phyloP scores from a whole-genome alignment of 2,888 invertebrate species.

The Elmis aenea region DNA sequence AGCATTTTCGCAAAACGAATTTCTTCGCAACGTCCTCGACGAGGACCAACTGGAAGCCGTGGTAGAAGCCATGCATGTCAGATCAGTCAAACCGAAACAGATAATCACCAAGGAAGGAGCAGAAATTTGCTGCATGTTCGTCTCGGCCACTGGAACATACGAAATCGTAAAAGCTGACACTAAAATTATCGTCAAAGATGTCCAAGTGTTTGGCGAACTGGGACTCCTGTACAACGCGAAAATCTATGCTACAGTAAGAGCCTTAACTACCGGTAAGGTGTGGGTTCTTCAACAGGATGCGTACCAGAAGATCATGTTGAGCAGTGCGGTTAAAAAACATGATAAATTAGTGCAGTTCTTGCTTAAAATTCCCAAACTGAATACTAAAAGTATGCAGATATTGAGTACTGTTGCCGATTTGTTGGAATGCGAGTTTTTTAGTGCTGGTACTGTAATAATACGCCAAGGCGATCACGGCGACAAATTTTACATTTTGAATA shows the following conservation, averaged over 20 bases:
- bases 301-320: conserved; percentile 86
- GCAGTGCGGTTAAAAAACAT: conserved; percentile 74
- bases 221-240: conserved; percentile 92
- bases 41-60: conserved; percentile 35
- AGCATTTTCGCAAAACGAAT: conserved; percentile 39
- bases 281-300: conserved; percentile 84
- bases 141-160: conserved; percentile 79
- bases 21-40: conserved; percentile 36
- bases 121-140: conserved; percentile 72
- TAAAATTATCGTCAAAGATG: conserved; percentile 74
- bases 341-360: conserved; percentile 83
- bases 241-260: conserved; percentile 78
- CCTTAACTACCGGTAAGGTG: conserved; percentile 74
- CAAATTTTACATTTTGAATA: conserved; percentile 86
- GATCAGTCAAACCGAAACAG: conserved; percentile 32
- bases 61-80: conserved; percentile 38
- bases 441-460: conserved; percentile 72
- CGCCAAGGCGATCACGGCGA: conserved; percentile 83
- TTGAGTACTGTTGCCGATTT: conserved; percentile 81
- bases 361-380: conserved; percentile 71
- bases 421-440: conserved; percentile 81
- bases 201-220: conserved; percentile 84
- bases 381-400: conserved; percentile 63
- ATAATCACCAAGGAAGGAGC: conserved; percentile 42
- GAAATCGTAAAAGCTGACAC: conserved; percentile 78